A percentile compares a stretch with the other conserved stretches of the same genome.
Conservation (phyloP, 2,797 vertebrate species). For the Denticeps clupeoides region DNA sequence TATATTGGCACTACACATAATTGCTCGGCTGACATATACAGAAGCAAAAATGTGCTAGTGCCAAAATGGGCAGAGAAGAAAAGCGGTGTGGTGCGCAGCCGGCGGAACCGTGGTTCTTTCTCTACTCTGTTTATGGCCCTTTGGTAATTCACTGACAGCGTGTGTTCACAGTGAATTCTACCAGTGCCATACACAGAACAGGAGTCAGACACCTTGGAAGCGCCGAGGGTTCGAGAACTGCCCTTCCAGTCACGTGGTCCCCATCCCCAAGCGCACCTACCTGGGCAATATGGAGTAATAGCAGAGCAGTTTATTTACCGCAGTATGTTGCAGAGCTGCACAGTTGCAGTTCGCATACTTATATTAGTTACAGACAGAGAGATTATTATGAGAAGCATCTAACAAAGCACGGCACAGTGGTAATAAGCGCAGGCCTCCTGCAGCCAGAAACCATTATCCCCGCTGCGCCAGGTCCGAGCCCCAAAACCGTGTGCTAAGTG, state of each 20-base stretch:
- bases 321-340: too few species aligned
- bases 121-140: constrained; percentile 99
- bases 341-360: too few species aligned
- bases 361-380: too few species aligned
- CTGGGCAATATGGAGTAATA: constrained; percentile 14
- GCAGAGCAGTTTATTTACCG: too few species aligned
- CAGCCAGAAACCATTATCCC: constrained; percentile 34
- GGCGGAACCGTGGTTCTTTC: constrained; percentile 76
- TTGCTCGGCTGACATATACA: constrained; percentile 88
- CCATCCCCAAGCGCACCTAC: constrained; percentile 35
- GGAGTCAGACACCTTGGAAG: too few species aligned
- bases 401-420: too few species aligned
- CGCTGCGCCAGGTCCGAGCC: constrained; percentile 60
- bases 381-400: too few species aligned
- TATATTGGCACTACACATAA: constrained; percentile 99
- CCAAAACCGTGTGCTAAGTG: constrained; percentile 67
- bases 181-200: constrained; percentile 99
- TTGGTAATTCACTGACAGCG: constrained; percentile 99
- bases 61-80: constrained; percentile 91
- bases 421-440: too few species aligned
- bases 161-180: constrained; percentile 99
- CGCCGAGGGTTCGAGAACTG: too few species aligned
- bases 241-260: too few species aligned
- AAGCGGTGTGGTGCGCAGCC: neutral
- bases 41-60: constrained; percentile 99